Evolutionary conservation across 2,797 vertebrate genomes (phyloP).

Genomic region (Phataginus tetradactyla): DNA sequence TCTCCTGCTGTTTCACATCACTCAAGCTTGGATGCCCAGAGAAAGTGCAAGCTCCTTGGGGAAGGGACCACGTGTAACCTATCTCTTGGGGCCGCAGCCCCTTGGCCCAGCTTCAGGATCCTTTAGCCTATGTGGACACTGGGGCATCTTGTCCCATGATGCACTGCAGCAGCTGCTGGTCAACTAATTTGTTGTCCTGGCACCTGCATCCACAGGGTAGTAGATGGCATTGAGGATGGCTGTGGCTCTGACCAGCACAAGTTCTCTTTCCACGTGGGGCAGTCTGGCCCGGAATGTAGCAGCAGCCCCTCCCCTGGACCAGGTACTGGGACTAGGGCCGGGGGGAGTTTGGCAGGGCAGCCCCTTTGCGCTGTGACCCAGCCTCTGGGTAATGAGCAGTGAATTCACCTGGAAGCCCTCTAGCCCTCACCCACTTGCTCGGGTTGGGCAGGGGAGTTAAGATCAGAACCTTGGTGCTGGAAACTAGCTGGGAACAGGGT

Average conservation of each 20-base stretch:
- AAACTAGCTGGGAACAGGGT: neutral
- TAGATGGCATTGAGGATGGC: conserved; percentile 85
- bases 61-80: neutral
- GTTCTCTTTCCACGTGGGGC: conserved; percentile 82
- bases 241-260: conserved; percentile 79
- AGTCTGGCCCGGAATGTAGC: conserved; percentile 77
- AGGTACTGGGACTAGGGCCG: conserved; percentile 71
- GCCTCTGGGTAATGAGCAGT: neutral
- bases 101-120: neutral
- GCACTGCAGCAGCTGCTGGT: neutral
- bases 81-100: neutral
- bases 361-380: neutral
- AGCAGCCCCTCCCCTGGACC: conserved; percentile 80
- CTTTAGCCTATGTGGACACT: neutral
- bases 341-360: neutral
- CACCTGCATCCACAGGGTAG: conserved; percentile 75
- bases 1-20: neutral
- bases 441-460: neutral
- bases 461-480: neutral
- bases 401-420: neutral
- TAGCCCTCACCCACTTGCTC: neutral
- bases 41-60: neutral
- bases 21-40: neutral
- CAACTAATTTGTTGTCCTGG: neutral
- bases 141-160: neutral